Evolutionary conservation across 1,140 invertebrate genomes (phyloP).

Genomic region (Rhopalosiphum maidis): DNA sequence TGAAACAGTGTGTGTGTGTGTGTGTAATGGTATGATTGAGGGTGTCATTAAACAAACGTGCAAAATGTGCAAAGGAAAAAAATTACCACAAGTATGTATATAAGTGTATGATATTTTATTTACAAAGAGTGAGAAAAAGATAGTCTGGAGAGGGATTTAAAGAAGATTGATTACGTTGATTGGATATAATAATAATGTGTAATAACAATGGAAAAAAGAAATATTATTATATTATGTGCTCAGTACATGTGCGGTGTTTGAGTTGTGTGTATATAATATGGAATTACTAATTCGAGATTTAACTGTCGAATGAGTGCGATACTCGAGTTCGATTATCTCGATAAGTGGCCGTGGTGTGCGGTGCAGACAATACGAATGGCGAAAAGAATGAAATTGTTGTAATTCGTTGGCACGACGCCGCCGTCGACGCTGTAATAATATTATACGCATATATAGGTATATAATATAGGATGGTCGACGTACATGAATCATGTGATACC

Average conservation of each 20-base stretch:
- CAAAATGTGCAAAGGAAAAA: neutral
- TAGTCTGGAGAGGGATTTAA: neutral
- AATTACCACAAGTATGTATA: neutral
- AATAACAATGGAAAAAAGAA: neutral
- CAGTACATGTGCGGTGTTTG: neutral
- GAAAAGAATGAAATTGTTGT: neutral
- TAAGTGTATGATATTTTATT: neutral
- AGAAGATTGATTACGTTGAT: neutral
- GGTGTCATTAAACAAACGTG: neutral
- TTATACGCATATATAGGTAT: neutral
- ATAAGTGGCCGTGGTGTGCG: neutral
- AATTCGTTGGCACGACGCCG: neutral
- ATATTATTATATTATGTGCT: neutral
- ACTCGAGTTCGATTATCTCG: neutral
- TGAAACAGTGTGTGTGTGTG: neutral
- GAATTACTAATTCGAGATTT: neutral
- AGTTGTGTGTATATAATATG: neutral
- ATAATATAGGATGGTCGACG: neutral
- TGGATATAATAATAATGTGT: neutral
- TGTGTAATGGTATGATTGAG: neutral
- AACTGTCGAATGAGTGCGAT: neutral
- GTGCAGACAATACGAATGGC: neutral
- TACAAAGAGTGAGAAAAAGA: neutral
- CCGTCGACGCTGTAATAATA: neutral
- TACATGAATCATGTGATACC: conserved; percentile 12